Evolutionary conservation across 2,888 invertebrate genomes (phyloP).

Genomic region (Pseudococcus longispinus): DNA sequence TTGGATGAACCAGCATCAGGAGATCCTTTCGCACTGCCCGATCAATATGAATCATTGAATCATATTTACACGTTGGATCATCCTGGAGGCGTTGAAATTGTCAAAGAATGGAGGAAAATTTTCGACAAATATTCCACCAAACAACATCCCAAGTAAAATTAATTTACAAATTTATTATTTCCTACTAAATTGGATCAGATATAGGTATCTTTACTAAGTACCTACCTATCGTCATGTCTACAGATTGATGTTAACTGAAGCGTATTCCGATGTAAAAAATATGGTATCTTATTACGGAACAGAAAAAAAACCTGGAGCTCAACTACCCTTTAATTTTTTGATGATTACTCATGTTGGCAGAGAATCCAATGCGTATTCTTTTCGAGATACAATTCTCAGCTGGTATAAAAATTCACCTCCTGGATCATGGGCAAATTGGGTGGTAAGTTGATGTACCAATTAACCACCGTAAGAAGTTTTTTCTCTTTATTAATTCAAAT

Average conservation of each 20-base stretch:
- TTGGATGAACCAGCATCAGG: conserved; percentile 68
- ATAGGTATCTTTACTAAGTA: no score
- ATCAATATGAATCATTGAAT: conserved; percentile 68
- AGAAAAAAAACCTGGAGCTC: conserved; percentile 66
- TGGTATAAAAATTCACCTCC: conserved; percentile 71
- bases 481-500: background rate
- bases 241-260: conserved; percentile 71
- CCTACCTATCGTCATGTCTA: background rate
- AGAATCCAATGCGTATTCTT: conserved; percentile 65
- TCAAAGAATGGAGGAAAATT: conserved; percentile 68
- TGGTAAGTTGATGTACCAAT: conserved; percentile 65
- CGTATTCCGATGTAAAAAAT: conserved; percentile 67
- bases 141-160: conserved; percentile 6
- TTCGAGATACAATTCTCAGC: conserved; percentile 66
- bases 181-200: no score
- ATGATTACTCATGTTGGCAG: conserved; percentile 66
- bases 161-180: background rate
- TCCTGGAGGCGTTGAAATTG: conserved; percentile 68
- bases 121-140: conserved; percentile 63
- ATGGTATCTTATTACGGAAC: conserved; percentile 71
- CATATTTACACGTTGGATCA: conserved; percentile 73
- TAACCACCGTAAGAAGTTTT: no score
- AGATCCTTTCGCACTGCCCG: conserved; percentile 62
- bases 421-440: conserved; percentile 72
- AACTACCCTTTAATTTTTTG: conserved; percentile 74